Base-by-base conservation (phyloP, 1,140 invertebrate genomes). In the Ceratoteleas bidentatus region DNA sequence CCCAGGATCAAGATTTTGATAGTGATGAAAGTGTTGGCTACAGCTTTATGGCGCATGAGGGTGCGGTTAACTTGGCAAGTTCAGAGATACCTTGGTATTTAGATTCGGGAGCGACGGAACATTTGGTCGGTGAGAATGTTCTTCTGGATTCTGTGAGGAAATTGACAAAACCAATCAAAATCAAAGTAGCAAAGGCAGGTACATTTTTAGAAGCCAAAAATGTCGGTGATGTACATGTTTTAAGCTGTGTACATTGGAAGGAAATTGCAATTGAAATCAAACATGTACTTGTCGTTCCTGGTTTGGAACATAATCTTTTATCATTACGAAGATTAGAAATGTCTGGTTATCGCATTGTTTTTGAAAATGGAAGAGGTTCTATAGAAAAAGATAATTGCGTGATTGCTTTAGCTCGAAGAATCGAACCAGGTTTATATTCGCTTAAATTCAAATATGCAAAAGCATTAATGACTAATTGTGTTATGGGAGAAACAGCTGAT, bases 291-390 rank as follows among this genome's bases (percentile, higher is more conserved):
- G 61, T 10, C 47, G 58, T 73, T 0, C 50, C 49, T 34, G 58
- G 58, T 84, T 9, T 38, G 5, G 5, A 5, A 5, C 9, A 6
- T 38, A 38, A 38, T 68, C 58, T 85, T n/a, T 16, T 81, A 7
- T 84, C 81, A 10, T 76, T 84, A n/a, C 60, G 66, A 54, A 73
- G 53, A 32, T 49, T 85, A 2, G 73, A 78, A 54, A 72, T 64
- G 45, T 62, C 54, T 16, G 73, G 64, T 47, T 58, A 70, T 32
- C 16, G 14, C 11, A 45, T 83, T n/a, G 47, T 75, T 57, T 65
- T 78, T 56, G 61, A 74, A 56, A 57, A 83, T 49, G 47, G 56
- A 8, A 61, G 52, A 69, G 81, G 65, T 10, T 13, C 49, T 32
- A 70, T 74, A 34, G 34, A 70, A 57, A 58, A 57, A 3, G 61